phyloP scores from a whole-genome alignment of 1,140 invertebrate genomes.

The Lordiphosa stackelbergi region DNA sequence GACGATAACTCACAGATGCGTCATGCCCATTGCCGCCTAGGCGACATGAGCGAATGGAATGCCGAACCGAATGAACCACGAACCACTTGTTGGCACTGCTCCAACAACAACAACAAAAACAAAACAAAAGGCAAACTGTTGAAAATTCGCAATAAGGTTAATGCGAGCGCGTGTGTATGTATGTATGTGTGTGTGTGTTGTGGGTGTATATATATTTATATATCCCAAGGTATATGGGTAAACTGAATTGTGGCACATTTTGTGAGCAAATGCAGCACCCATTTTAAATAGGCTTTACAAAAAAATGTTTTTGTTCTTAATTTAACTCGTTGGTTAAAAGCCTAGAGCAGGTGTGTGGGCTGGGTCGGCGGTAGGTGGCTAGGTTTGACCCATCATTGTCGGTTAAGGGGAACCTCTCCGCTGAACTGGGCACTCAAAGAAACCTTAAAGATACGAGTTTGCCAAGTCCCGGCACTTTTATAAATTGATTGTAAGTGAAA shows the following conservation, averaged over 20 bases:
- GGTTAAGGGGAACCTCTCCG: no score
- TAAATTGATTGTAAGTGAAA: no score
- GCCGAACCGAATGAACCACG: conserved; percentile 30
- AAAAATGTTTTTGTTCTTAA: no score
- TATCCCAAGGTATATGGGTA: neutral
- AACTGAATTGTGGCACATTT: conserved; percentile 9
- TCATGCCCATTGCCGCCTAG: conserved; percentile 16
- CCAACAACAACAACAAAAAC: conserved; percentile 40
- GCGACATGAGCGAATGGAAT: conserved; percentile 31
- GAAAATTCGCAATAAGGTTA: conserved; percentile 34
- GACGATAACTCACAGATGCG: conserved; percentile 14
- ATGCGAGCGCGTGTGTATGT: conserved; percentile 22
- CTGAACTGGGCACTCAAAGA: no score
- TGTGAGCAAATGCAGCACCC: neutral
- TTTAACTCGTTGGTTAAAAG: no score
- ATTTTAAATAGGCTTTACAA: no score
- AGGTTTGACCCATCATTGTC: no score
- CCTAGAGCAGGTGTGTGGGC: no score
- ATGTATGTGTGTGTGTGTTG: conserved; percentile 13
- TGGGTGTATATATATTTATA: conserved; percentile 7
- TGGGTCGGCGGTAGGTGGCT: no score
- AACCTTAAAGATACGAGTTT: no score
- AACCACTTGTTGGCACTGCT: conserved; percentile 66
- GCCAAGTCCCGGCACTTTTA: no score
- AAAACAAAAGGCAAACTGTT: conserved; percentile 23